phyloP scores from a whole-genome alignment of 1,140 invertebrate species.

The Drosophila sulfurigaster region DNA sequence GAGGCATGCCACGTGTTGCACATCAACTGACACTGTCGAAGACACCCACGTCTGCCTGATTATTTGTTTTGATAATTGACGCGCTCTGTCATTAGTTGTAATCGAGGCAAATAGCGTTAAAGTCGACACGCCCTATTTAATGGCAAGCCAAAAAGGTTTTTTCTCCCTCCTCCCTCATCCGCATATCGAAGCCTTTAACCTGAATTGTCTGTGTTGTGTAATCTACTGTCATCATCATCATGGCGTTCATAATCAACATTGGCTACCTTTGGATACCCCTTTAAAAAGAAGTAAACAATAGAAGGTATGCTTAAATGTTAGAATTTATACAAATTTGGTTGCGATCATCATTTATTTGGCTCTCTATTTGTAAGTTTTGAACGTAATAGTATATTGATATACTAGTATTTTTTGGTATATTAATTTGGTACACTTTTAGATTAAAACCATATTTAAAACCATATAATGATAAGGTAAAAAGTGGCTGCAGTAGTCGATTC shows the following conservation, averaged over 20 bases:
- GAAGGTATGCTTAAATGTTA: neutral
- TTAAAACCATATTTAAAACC: too few species aligned
- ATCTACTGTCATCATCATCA: constrained; percentile 16
- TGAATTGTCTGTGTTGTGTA: constrained; percentile 9
- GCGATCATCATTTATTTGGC: too few species aligned
- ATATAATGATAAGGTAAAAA: too few species aligned
- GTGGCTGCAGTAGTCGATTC: too few species aligned
- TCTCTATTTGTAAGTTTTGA: too few species aligned
- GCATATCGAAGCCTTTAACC: constrained; percentile 7
- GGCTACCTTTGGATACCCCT: constrained; percentile 7
- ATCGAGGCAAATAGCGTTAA: constrained; percentile 30
- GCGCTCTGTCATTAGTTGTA: constrained; percentile 35
- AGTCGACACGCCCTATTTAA: constrained; percentile 43
- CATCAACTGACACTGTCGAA: neutral
- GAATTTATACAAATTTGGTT: too few species aligned
- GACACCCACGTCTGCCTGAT: neutral
- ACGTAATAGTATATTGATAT: too few species aligned
- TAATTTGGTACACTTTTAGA: too few species aligned
- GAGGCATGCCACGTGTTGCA: constrained; percentile 2
- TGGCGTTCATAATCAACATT: constrained; percentile 15
- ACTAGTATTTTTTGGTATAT: too few species aligned
- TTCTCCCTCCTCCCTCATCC: neutral
- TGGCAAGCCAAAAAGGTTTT: constrained; percentile 25
- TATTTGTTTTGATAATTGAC: constrained; percentile 28
- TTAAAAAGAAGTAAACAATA: neutral